Conservation (phyloP, 2,797 vertebrate genomes). For the Mallotus villosus region DNA sequence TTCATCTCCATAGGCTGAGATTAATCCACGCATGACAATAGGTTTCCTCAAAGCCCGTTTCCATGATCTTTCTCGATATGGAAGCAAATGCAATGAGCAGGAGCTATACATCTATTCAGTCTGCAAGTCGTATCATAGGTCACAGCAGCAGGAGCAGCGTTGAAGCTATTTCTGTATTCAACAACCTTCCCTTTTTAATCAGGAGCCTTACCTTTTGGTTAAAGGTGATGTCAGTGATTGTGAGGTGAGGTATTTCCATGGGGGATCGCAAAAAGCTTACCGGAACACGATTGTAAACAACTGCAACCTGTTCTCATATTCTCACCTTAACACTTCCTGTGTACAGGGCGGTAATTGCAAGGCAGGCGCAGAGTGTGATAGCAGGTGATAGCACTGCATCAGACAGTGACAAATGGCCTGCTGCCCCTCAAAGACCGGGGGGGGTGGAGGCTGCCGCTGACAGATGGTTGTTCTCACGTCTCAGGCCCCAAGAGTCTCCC, state of each 20-base stretch:
- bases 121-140: too few species aligned
- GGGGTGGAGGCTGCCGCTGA: slow-evolving; percentile 42
- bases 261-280: neutral
- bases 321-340: slow-evolving; percentile 36
- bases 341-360: slow-evolving; percentile 51
- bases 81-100: too few species aligned
- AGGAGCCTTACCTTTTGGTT: neutral
- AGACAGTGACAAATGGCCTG: slow-evolving; percentile 13
- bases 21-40: too few species aligned
- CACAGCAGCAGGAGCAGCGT: too few species aligned
- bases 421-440: neutral
- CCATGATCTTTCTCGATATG: too few species aligned
- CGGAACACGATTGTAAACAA: neutral
- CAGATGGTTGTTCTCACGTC: slow-evolving; percentile 15
- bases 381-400: slow-evolving; percentile 27
- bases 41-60: too few species aligned
- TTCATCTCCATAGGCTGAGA: too few species aligned
- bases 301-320: slow-evolving; percentile 2
- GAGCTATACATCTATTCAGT: too few species aligned
- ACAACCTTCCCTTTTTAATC: neutral
- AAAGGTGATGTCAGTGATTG: neutral
- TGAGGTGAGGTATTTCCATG: neutral
- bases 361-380: slow-evolving; percentile 49
- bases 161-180: neutral
- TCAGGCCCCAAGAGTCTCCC: slow-evolving; percentile 11